Base-by-base conservation (phyloP, 1,140 invertebrate species). In the Achroia grisella region DNA sequence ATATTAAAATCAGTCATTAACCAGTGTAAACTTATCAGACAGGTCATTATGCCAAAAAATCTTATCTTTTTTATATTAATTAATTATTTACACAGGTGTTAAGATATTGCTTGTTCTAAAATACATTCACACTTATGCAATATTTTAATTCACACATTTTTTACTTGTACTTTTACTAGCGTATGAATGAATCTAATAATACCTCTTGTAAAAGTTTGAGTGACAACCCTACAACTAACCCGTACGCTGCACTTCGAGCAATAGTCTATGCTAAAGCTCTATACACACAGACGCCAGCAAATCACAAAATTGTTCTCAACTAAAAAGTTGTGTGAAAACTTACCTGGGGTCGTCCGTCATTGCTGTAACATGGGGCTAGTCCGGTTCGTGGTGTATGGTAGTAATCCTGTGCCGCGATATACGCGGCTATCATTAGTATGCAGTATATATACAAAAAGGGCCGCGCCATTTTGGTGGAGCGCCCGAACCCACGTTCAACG, bases 351-450 rank as follows among this genome's bases (percentile, higher is more conserved):
- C 33, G 66, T 44, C 71, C 68, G 32, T 76, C 65, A 52, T 50
- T 72, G 52, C 70, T 80, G 61, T 81, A 80, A 50, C 83, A 86
- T 4, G 78, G 71, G 3, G 79, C 68, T n/a, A 76, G 61, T 47
- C 73, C 71, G 13, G 71, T 74, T 48, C 69, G 62, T 15, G 76
- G 74, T 32, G 77, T 80, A 36, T 76, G 62, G 37, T 66, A 64
- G 51, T 68, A 66, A 54, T 84, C 76, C 66, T 86, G 79, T 28
- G 68, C 67, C 13, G 44, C 39, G 35, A 57, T 49, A 31, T 62
- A 43, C 11, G 56, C 49, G 15, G 63, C 49, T 46, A 71, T 60
- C 46, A 63, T 61, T 52, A 74, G 58, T 62, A 81, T n/a, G n/a
- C n/a, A 66, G 52, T 65, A 52, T 62, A 56, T 59, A 39, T 52